Conservation (phyloP, 2,888 invertebrate species). For the Unio pictorum region DNA sequence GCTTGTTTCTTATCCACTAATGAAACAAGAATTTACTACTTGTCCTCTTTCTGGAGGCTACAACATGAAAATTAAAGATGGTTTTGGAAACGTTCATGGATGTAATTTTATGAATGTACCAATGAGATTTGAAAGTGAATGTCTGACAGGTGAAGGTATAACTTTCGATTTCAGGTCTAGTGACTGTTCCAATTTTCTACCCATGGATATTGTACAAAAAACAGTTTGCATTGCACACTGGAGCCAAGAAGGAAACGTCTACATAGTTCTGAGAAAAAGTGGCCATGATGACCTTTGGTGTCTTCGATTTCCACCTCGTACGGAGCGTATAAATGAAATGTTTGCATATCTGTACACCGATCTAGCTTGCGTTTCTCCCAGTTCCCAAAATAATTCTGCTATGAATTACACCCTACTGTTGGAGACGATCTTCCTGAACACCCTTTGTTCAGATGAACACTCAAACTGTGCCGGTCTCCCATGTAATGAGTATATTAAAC, state of each 20-base stretch:
- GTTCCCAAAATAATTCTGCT: slow-evolving; percentile 2
- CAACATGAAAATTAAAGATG: slow-evolving; percentile 55
- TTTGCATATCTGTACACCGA: slow-evolving; percentile 46
- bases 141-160: slow-evolving; percentile 59
- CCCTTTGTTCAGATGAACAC: slow-evolving; percentile 62
- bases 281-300: slow-evolving; percentile 46
- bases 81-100: slow-evolving; percentile 38
- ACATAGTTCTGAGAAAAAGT: slow-evolving; percentile 41
- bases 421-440: slow-evolving; percentile 32
- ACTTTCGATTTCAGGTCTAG: slow-evolving; percentile 50
- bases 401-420: slow-evolving; percentile 40
- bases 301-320: slow-evolving; percentile 41
- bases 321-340: slow-evolving; percentile 15
- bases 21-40: slow-evolving; percentile 38
- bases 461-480: slow-evolving; percentile 42
- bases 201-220: slow-evolving; percentile 45
- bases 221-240: slow-evolving; percentile 52
- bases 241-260: slow-evolving; percentile 42
- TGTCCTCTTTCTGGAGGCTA: slow-evolving; percentile 61
- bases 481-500: slow-evolving; percentile 42
- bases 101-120: slow-evolving; percentile 60
- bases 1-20: slow-evolving; percentile 39
- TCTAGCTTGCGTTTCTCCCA: slow-evolving; percentile 29
- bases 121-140: slow-evolving; percentile 63
- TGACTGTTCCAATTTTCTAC: slow-evolving; percentile 44